Conservation (phyloP, 2,888 invertebrate species). For the Drosophila pegasa region DNA sequence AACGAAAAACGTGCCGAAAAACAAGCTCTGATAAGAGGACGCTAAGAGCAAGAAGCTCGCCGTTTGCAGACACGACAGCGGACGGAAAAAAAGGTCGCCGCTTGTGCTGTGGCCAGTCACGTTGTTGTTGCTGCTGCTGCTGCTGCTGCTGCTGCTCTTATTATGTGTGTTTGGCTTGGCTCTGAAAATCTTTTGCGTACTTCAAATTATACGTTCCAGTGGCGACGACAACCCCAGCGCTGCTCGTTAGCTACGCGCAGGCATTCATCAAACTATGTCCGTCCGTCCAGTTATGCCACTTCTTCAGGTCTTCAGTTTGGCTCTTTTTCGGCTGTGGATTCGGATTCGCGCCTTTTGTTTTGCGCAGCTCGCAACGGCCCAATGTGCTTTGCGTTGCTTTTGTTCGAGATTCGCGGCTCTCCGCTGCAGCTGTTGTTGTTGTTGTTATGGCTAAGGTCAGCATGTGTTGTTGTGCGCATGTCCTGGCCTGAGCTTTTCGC, state of each 20-base stretch:
- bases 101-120: slow-evolving; percentile 43
- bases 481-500: slow-evolving; percentile 44
- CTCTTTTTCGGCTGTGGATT: slow-evolving; percentile 33
- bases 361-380: slow-evolving; percentile 43
- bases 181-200: slow-evolving; percentile 52
- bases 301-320: slow-evolving; percentile 30
- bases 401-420: slow-evolving; percentile 11
- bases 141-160: slow-evolving; percentile 30
- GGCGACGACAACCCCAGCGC: slow-evolving; percentile 37
- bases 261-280: slow-evolving; percentile 68
- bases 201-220: slow-evolving; percentile 65
- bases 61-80: slow-evolving; percentile 49
- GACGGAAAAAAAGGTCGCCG: slow-evolving; percentile 8
- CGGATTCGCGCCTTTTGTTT: slow-evolving; percentile 60
- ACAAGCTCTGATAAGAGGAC: slow-evolving; percentile 61
- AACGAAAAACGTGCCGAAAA: slow-evolving; percentile 24
- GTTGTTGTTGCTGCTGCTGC: slow-evolving; percentile 35
- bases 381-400: slow-evolving; percentile 62
- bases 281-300: slow-evolving; percentile 38
- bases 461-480: slow-evolving; percentile 59
- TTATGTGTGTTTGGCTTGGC: slow-evolving; percentile 29
- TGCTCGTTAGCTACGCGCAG: slow-evolving; percentile 40
- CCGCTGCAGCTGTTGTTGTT: slow-evolving; percentile 8
- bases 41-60: slow-evolving; percentile 47
- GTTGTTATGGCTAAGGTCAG: slow-evolving; percentile 58